Base-by-base conservation (phyloP, 1,140 invertebrate species). In the Zaprionus inermis region DNA sequence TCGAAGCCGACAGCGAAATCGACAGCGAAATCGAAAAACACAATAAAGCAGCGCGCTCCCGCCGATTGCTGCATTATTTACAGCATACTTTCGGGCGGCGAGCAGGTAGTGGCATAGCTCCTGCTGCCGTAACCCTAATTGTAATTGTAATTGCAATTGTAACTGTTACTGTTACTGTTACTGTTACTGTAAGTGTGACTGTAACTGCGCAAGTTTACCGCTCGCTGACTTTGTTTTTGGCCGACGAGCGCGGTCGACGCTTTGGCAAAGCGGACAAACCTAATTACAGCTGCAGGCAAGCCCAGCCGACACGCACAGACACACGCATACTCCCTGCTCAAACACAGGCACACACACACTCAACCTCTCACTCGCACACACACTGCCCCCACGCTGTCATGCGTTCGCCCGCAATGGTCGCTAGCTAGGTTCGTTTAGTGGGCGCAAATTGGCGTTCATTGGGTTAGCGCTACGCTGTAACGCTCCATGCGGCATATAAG, bases 381-480 rank as follows among this genome's bases (percentile, higher is more conserved):
- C 44, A 5, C n/a, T 9, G 11, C n/a, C 3, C 2, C 16, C 49
- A 10, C 18, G 14, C 46, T 12, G 14, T 16, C 28, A 6, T 3
- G 38, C 32, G 6, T n/a, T 38, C 64, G 52, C 58, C 64, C 60
- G 68, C 72, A 75, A 57, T 72, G 68, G 72, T 63, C 51, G 78
- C 76, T 86, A 88, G 82, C 79, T 86, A 59, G 66, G 85, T 75
- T 88, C 83, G 83, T 83, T 86, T 86, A 83, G 83, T 77, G 79
- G 79, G 77, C 77, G 76, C 84, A 86, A 86, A 86, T 86, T 86
- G 84, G 72, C 77, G 77, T 79, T 79, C 83, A 89, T 86, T 86
- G 72, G 86, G 83, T 88, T 89, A 83, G 63, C 67, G 44, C 44
- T 20, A 16, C n/a, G 38, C 38, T 44, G 38, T 44, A 44, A 44